phyloP scores from a whole-genome alignment of 2,888 invertebrate species.

The Drosophila tanythrix region DNA sequence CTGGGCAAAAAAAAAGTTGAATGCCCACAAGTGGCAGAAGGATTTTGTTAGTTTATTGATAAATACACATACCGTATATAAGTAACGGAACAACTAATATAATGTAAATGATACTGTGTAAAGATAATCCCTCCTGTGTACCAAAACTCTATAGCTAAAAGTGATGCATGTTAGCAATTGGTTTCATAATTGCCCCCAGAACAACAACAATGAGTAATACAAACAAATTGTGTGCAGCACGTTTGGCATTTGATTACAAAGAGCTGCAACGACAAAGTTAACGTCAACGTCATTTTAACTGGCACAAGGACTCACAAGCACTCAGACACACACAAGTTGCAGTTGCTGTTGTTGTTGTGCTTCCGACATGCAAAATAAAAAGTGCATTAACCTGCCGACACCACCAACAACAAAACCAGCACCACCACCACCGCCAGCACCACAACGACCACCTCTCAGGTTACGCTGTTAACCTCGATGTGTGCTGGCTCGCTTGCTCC shows the following conservation, averaged over 20 bases:
- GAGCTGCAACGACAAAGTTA: conserved; percentile 19
- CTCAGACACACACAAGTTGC: conserved; percentile 34
- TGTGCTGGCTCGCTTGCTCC: conserved; percentile 5
- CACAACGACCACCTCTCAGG: conserved; percentile 62
- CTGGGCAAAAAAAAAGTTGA: background rate
- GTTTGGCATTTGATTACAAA: conserved; percentile 48
- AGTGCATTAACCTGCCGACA: conserved; percentile 72
- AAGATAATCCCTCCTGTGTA: background rate
- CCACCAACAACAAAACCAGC: conserved; percentile 9
- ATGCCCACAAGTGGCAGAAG: background rate
- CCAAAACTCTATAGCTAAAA: background rate
- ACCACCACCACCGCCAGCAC: conserved; percentile 26
- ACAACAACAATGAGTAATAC: conserved; percentile 1
- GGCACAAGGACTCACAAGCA: conserved; percentile 71
- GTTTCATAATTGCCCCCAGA: conserved; percentile 3
- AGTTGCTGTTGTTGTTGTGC: conserved; percentile 9
- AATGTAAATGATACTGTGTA: background rate
- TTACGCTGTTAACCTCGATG: conserved; percentile 60
- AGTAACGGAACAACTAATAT: background rate
- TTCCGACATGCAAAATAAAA: conserved; percentile 58
- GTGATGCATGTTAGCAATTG: background rate
- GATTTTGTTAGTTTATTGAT: background rate
- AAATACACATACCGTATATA: background rate
- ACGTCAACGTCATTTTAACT: conserved; percentile 55
- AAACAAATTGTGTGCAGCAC: conserved; percentile 26